These are phyloP conservation scores for Magallana gigas DNA, from an alignment of 1,140 invertebrate genomes.

Conservation along the genomic window DNA sequence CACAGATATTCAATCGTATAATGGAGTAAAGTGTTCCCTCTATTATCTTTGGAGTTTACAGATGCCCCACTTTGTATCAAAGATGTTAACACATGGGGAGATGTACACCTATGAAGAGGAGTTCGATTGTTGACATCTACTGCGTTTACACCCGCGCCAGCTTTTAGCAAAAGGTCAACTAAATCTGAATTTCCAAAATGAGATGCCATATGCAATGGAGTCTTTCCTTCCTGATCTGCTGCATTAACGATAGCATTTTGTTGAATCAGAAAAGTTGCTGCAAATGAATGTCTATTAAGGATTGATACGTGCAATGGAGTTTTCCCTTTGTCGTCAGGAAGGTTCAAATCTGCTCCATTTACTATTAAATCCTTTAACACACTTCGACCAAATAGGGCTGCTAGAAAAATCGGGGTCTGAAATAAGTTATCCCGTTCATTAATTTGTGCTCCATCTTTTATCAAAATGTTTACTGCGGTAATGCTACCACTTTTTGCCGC, in stretches of 20 bases:
- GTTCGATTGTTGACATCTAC: not conserved
- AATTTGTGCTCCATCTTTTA: not conserved
- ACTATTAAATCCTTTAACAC: not conserved
- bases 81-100: no score
- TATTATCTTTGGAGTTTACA: not conserved
- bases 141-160: not conserved
- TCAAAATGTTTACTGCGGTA: not conserved
- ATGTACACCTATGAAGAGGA: not conserved
- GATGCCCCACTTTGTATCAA: not conserved
- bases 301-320: not conserved
- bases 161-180: not conserved
- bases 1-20: not conserved
- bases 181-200: not conserved
- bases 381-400: not conserved
- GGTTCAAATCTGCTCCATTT: not conserved
- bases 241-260: not conserved
- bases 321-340: not conserved
- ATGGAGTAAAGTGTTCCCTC: slow-evolving; percentile 23
- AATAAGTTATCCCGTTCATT: not conserved
- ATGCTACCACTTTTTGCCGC: slow-evolving; percentile 14
- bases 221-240: not conserved
- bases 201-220: slow-evolving; percentile 10
- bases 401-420: not conserved
- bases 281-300: not conserved
- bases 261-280: not conserved